phyloP scores from a whole-genome alignment of 2,113 vertebrate species.

The Urocitellus parryii region DNA sequence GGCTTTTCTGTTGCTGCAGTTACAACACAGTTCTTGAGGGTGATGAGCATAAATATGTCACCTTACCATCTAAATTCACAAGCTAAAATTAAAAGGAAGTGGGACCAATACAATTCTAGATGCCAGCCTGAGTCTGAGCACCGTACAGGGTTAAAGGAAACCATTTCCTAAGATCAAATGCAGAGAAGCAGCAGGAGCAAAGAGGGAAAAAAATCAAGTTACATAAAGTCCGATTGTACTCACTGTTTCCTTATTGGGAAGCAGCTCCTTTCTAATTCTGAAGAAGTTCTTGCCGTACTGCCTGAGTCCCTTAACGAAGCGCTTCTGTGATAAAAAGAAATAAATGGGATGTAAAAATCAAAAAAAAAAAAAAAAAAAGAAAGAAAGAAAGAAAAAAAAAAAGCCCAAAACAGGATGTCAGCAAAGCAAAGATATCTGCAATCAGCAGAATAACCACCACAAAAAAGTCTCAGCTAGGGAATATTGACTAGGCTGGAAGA shows the following conservation, averaged over 20 bases:
- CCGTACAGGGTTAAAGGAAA: conserved; percentile 72
- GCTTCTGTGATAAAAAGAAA: conserved; percentile 86
- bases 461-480: conserved; percentile 18
- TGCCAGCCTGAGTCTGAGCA: not conserved
- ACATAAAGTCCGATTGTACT: conserved; percentile 85
- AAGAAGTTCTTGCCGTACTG: conserved; percentile 99
- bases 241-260: conserved; percentile 96
- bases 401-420: conserved; percentile 80
- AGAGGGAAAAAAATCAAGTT: conserved; percentile 76
- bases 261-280: conserved; percentile 98
- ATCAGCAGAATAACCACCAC: conserved; percentile 75
- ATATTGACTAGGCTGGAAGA: not conserved
- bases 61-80: conserved; percentile 16
- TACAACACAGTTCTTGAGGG: not conserved
- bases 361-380: conserved; percentile 66
- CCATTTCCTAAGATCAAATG: conserved; percentile 78
- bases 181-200: conserved; percentile 69
- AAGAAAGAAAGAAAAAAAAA: too few species aligned
- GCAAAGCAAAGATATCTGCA: conserved; percentile 72
- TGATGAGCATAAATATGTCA: not conserved
- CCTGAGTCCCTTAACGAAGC: conserved; percentile 96
- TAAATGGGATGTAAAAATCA: conserved; percentile 73
- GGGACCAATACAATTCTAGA: not conserved
- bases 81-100: conserved; percentile 37
- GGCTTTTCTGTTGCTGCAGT: conserved; percentile 42